A percentile compares a stretch with the other conserved stretches of the same genome.
These are phyloP conservation scores for Oreochromis tanganicae DNA, from an alignment of 2,113 vertebrate genomes.

Conservation along the genomic window DNA sequence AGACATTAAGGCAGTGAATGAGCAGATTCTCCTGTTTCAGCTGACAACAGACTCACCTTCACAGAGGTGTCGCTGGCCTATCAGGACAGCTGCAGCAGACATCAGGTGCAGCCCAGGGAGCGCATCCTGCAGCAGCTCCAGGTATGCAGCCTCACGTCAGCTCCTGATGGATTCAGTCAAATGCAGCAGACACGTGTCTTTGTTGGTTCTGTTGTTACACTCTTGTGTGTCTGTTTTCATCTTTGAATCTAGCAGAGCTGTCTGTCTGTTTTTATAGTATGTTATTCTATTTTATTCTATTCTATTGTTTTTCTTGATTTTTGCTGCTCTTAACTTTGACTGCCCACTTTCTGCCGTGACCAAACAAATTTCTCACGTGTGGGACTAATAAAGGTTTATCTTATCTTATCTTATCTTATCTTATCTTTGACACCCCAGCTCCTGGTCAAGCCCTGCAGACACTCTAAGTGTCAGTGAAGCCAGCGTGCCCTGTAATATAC, in stretches of 20 bases:
- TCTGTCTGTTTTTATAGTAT: background rate
- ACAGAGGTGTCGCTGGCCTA: conserved; percentile 66
- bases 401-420: background rate
- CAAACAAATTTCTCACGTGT: background rate
- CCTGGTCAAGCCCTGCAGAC: background rate
- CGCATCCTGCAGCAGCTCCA: conserved; percentile 69
- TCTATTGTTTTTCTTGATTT: background rate
- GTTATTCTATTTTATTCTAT: background rate
- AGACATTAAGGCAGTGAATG: conserved; percentile 30
- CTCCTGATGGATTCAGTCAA: background rate
- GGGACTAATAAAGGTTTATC: background rate
- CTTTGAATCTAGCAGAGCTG: background rate
- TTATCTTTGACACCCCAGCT: background rate
- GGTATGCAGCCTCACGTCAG: conserved; percentile 31
- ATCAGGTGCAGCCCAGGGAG: conserved; percentile 64
- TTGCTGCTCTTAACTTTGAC: background rate
- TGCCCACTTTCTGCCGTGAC: background rate
- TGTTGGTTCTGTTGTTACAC: background rate
- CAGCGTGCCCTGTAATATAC: background rate
- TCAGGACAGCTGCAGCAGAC: conserved; percentile 67
- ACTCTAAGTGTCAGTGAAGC: background rate
- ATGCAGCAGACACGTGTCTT: background rate
- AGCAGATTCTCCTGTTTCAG: conserved; percentile 58
- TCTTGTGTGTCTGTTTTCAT: background rate
- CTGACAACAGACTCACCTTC: conserved; percentile 55